Base-by-base conservation (phyloP, 2,888 invertebrate species). In the Crematogaster levior region DNA sequence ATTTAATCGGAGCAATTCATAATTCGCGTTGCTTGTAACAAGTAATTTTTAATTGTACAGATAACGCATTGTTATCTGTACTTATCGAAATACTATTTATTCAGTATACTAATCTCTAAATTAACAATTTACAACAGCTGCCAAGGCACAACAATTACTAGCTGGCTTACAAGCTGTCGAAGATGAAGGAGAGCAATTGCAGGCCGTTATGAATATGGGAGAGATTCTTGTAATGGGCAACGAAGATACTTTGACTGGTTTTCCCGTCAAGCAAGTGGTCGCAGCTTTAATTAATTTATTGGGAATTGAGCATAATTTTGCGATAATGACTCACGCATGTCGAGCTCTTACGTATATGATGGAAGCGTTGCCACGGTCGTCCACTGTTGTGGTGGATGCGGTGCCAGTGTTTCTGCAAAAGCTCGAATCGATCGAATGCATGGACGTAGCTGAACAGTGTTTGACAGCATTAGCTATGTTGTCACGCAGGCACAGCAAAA, bases 401-500 rank as follows among this genome's bases (percentile, higher is more conserved):
- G 98, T 99, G 82, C 99, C 99, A 1, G 98, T 98, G 0, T 99
- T 99, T 95, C 95, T 99, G 80, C 99, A 99, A 95, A 99, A 99
- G 95, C 95, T 99, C 81, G 99, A 99, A 95, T 98, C 98, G 34
- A 99, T 99, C 91, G 99, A 99, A 90, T 99, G 99, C 94, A 99
- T 99, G 98, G 99, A 99, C 95, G 99, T 99, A 27, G 99, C 99
- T 4, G 99, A 99, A 94, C 99, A 99, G 95, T 98, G 99, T 89
- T 96, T 99, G 85, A 99, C 99, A 6, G 99, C 99, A 3, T 95
- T 99, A 58, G 99, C 99, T 94, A 99, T 99, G 97, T 96, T 99
- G 72, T 99, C 99, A 0, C 96, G 99, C 18, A 96, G 99, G 83
- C 99, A 99, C 95, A 98, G 99, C 92, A 99, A 99, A 95, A 97